Base-by-base conservation (phyloP, 2,797 vertebrate species). In the Eptatretus atami region DNA sequence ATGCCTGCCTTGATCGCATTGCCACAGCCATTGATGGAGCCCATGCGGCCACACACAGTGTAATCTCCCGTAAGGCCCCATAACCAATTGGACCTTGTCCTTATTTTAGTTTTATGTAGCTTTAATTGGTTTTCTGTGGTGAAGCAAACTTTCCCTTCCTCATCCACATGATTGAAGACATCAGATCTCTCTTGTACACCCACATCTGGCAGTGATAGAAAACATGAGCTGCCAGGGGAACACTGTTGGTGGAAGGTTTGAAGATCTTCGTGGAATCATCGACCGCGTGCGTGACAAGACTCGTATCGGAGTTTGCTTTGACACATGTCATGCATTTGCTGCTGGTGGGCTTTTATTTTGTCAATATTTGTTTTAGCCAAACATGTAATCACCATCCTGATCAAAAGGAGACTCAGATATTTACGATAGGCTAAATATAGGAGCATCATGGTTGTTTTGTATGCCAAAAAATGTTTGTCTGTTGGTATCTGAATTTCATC, bases 141-240 rank as follows among this genome's bases (percentile, higher is more conserved):
- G 31, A 44, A 44, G 31, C 3, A 44, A 44, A 52, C 52, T 53
- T 24, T 60, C 55, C 19, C 15, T 60, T 24, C 19, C 55, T 60
- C 55, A 15, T 15, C 31, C 31, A 44, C 31, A 44, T 44, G 31
- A 44, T 44, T 44, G 31, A 44, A 44, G 31, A 44, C 31, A 44
- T 44, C 31, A 44, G 31, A 44, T 44, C 31, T 44, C 31, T 44
- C 31, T 44, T 44, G 6, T 44, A 44, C 31, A 44, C 6, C 31
- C 31, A 3, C 6, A 44, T 8, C 3, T 25, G 15, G 15, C 68
- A 80, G 78, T 79, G 67, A 68, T 80, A 65, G 79, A 81, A 73
- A 80, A 82, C 70, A 82, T 82, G 80, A 73, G 78, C 24, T 75
- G 79, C 66, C 79, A 81, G 68, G 79, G 80, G 66, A 78, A 64